Evolutionary conservation across 2,888 invertebrate genomes (phyloP), one percentile per base, ranked within the genome.

Genomic region (Microctonus aethiopoides): DNA sequence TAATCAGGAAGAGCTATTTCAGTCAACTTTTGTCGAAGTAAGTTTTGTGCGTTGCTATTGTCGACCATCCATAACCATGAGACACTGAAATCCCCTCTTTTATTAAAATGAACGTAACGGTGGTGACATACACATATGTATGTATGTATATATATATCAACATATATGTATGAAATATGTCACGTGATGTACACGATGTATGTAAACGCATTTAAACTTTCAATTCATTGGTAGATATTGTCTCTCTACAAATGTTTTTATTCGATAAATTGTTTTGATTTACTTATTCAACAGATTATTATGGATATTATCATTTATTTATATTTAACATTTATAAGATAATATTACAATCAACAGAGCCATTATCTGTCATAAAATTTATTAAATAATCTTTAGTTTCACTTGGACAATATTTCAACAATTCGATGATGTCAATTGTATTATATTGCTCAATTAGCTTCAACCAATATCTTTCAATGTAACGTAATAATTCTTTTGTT

Each of bases 401-500:
- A n/a, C 16, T 16, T 7, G 46, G 20, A 16, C 16, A 46, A 46
- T 46, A 46, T 1, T 46, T 6, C 16, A 46, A 16, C 20, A 46
- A 16, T 46, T 20, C 16, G 7, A 3, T 46, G 20, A 46, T 46
- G n/a, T 46, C 46, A 9, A 4, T 46, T 20, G 5, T 20, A 2
- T 16, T 46, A 20, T 16, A 13, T 57, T 6, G 34, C 3, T 57
- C 16, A 9, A 57, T 16, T 32, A 32, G 32, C 64, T 79, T 79
- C 29, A 76, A 63, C 81, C 83, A 83, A 72, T 80, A 83, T 71
- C 77, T 80, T 68, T 76, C 74, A 34, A 80, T 74, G 63, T 79
- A 80, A 10, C 78, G 72, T 10, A 75, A 71, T 10, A 84, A 74
- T 67, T 81, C 78, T 41, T 74, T 72, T 24, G 76, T 73, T 16